phyloP scores from a whole-genome alignment of 1,140 invertebrate genomes.

The Brachionus koreanus region DNA sequence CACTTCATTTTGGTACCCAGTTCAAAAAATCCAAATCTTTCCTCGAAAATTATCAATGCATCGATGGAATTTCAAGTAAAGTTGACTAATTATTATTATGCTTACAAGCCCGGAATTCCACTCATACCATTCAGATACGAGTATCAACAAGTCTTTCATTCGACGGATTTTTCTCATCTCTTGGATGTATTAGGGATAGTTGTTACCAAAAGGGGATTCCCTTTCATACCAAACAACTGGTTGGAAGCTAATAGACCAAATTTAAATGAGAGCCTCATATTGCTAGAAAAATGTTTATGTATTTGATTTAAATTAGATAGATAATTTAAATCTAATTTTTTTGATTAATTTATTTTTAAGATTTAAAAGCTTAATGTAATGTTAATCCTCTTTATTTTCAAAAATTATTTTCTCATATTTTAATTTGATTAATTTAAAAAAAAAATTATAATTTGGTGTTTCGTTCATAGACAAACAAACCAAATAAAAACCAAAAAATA shows the following conservation, averaged over 20 bases:
- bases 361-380: too few species aligned
- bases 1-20: neutral
- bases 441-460: too few species aligned
- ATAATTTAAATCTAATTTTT: neutral
- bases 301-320: neutral
- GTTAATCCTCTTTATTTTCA: too few species aligned
- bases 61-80: constrained; percentile 20
- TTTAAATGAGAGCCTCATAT: neutral
- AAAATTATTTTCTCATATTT: too few species aligned
- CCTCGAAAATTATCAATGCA: neutral
- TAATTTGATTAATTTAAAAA: too few species aligned
- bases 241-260: neutral
- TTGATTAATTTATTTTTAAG: neutral
- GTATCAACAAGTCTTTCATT: constrained; percentile 38
- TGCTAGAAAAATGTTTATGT: constrained; percentile 37
- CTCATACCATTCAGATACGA: constrained; percentile 15
- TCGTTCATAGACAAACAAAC: too few species aligned
- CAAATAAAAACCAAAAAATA: too few species aligned
- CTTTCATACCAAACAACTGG: constrained; percentile 24
- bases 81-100: constrained; percentile 2
- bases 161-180: constrained; percentile 36
- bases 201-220: neutral
- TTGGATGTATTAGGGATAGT: neutral
- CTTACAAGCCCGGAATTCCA: neutral
- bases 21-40: neutral